Base-by-base conservation (phyloP, 2,888 invertebrate species). In the Oithona nana region DNA sequence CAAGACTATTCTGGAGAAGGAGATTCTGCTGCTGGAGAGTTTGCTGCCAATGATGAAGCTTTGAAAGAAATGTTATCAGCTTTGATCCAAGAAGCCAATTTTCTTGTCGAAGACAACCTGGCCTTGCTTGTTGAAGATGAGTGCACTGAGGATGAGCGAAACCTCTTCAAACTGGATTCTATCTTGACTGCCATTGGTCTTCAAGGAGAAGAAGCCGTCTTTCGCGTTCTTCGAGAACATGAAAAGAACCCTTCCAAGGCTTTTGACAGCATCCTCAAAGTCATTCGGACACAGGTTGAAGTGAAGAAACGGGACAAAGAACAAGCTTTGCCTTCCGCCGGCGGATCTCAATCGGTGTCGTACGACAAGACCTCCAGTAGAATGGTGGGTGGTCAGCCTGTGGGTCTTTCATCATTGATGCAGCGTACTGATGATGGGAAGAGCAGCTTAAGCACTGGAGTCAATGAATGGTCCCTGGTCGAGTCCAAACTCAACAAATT, bases 91-190 rank as follows among this genome's bases (percentile, higher is more conserved):
- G 59, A 59, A 26, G 59, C 50, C 49, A 39, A 50, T 49, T 59
- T 59, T 50, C 26, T 59, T 13, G 59, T 59, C n/a, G 59, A 59
- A 28, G 59, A 59, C 22, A 59, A 59, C 50, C 28, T 59, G 22
- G 24, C 22, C 26, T 49, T 48, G 2, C 26, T 59, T 16, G 49
- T 59, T 6, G 54, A 54, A 26, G 59, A 59, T 13, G 29, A 3
- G 16, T 22, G 28, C 22, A 20, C 59, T 13, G 49, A 48, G 28
- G 59, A 59, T 26, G 59, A 59, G 49, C 20, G 50, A 24, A 59
- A 59, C 26, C 50, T 59, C 6, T 59, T 59, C 49, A 59, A 59
- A 28, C 50, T 59, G 4, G 59, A 59, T 50, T 59, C 59, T 4
- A 59, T 59, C 49, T 22, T 59, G 28, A 59, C 24, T 59, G 50